A percentile compares a stretch with the other conserved stretches of the same genome.
Evolutionary conservation across 2,113 vertebrate species (phyloP).

Genomic region (Pao palembangensis): DNA sequence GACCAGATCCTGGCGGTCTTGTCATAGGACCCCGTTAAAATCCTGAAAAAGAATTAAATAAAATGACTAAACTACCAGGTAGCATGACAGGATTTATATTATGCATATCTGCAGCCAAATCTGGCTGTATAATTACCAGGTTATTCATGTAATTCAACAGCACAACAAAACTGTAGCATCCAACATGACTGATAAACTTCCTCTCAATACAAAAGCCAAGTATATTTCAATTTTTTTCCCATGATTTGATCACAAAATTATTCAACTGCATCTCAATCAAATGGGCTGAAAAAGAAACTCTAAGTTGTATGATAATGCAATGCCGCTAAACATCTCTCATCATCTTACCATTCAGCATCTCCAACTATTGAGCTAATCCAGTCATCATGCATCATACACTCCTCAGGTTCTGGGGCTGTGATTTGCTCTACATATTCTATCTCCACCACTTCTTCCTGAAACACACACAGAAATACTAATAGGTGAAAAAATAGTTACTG

Average conservation of each 20-base stretch:
- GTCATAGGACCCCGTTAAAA: slow-evolving; percentile 92
- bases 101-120: no score
- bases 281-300: no score
- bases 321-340: no score
- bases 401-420: slow-evolving; percentile 90
- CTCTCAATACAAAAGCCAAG: no score
- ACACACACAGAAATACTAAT: slow-evolving; percentile 28
- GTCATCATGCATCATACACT: slow-evolving; percentile 95
- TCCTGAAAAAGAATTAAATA: slow-evolving; percentile 77
- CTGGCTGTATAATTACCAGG: no score
- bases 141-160: neutral
- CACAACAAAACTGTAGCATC: neutral
- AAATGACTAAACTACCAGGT: neutral
- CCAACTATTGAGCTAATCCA: slow-evolving; percentile 94
- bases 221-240: no score
- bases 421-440: slow-evolving; percentile 93
- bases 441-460: slow-evolving; percentile 95
- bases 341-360: slow-evolving; percentile 86
- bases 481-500: no score
- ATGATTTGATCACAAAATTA: no score
- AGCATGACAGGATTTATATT: neutral
- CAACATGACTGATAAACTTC: no score
- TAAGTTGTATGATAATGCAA: no score
- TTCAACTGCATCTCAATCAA: no score
- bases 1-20: slow-evolving; percentile 94